These are phyloP conservation scores for Drosophila paulistorum DNA, from an alignment of 1,140 invertebrate species.

Conservation along the genomic window DNA sequence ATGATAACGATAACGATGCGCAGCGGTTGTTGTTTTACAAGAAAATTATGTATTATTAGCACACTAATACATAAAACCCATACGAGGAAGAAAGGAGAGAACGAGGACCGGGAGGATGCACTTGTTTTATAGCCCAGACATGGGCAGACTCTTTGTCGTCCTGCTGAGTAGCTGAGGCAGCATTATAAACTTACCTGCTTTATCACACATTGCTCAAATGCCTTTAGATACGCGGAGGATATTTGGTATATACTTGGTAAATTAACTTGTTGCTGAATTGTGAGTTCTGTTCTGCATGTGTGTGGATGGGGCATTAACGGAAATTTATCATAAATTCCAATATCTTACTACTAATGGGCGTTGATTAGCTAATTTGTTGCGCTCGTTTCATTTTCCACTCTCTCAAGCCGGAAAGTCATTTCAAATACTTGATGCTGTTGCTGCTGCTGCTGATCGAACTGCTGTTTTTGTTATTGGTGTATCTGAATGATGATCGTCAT, in stretches of 20 bases:
- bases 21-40: conserved; percentile 78
- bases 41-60: conserved; percentile 79
- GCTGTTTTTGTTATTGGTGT: conserved; percentile 18
- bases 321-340: conserved; percentile 82
- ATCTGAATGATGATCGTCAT: conserved; percentile 50
- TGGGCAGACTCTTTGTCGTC: conserved; percentile 58
- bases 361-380: conserved; percentile 81
- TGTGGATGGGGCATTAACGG: conserved; percentile 54
- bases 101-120: conserved; percentile 23
- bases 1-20: conserved; percentile 80
- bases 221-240: not conserved
- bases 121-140: conserved; percentile 59
- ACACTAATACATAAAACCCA: conserved; percentile 29
- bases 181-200: conserved; percentile 74
- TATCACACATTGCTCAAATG: conserved; percentile 51
- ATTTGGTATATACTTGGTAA: conserved; percentile 26
- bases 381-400: conserved; percentile 75
- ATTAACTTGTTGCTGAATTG: conserved; percentile 78
- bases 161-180: conserved; percentile 53
- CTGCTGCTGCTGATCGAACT: conserved; percentile 1
- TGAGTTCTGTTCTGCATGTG: conserved; percentile 50
- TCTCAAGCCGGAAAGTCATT: conserved; percentile 65
- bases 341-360: conserved; percentile 74
- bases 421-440: conserved; percentile 66
- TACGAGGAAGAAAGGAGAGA: conserved; percentile 15